These are phyloP conservation scores for Pollenia angustigena DNA, from an alignment of 2,888 invertebrate genomes.

Conservation along the genomic window DNA sequence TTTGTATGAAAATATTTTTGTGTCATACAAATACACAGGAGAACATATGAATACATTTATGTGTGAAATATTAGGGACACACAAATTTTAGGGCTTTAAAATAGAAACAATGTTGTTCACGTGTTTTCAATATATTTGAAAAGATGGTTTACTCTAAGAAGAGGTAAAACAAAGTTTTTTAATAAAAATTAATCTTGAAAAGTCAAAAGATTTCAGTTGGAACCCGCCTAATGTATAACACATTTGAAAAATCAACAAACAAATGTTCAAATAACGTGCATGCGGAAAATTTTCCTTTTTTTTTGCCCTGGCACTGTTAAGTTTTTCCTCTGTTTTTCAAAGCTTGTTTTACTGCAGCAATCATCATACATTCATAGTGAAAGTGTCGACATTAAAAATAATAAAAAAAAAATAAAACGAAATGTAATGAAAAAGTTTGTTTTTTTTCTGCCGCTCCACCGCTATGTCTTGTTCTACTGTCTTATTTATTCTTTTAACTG, in stretches of 20 bases:
- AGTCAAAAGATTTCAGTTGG: not conserved
- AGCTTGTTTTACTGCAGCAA: constrained; percentile 38
- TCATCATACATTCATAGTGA: constrained; percentile 42
- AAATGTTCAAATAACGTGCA: constrained; percentile 40
- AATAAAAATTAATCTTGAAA: not conserved
- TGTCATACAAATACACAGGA: constrained; percentile 25
- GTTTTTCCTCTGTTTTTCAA: not conserved
- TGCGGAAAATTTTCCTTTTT: constrained; percentile 50
- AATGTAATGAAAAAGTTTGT: constrained; percentile 14
- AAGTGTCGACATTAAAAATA: constrained; percentile 48
- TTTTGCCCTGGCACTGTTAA: not conserved
- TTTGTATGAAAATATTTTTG: not conserved
- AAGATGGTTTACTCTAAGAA: not conserved
- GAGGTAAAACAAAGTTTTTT: not conserved
- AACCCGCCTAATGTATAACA: not conserved
- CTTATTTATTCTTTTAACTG: constrained; percentile 68
- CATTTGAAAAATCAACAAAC: not conserved
- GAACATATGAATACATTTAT: constrained; percentile 7
- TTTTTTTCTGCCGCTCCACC: constrained; percentile 7
- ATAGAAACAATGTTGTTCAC: not conserved
- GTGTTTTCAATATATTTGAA: not conserved
- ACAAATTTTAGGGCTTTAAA: not conserved
- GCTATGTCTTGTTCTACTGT: constrained; percentile 18
- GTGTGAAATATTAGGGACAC: not conserved
- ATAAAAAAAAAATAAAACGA: not conserved